Base-by-base conservation (phyloP, 2,797 vertebrate genomes). In the Siniperca obscura region DNA sequence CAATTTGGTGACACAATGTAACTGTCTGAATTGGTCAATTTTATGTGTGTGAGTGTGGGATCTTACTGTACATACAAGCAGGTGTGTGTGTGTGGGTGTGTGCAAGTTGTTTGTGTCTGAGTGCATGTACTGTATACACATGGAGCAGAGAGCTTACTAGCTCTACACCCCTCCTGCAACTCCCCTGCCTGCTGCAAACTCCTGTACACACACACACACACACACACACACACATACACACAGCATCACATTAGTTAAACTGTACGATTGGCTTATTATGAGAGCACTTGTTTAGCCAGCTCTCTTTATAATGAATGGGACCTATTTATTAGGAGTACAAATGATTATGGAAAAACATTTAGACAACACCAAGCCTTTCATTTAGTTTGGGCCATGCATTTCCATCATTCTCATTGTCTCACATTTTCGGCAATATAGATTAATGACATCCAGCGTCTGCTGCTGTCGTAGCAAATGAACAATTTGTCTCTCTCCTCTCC, bases 101-200 rank as follows among this genome's bases (percentile, higher is more conserved):
- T 22, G 53, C 3, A 46, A n/a, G 55, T 70, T 80, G 22, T 55
- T 57, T 61, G 55, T 70, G 38, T 61, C 2, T 50, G 64, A 42
- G 75, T 66, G 36, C 25, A 34, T 84, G 74, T 55, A 6, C 7
- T 57, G 61, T 82, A 34, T 78, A 42, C 74, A 87, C 78, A 87
- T 88, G 80, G 68, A 76, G 76, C 88, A 87, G 78, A 76, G 72
- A 75, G 80, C 83, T 85, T 87, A 80, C 85, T 80, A 74, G 83
- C 91, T 92, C 88, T 76, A 77, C 92, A 91, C 91, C 90, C 89
- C 83, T 82, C 79, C 80, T 89, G 36, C 73, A 64, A 19, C 77
- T 80, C 25, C 64, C 40, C 83, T 87, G 53, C 78, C 71, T 78
- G 38, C 85, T 81, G 53, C 70, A 80, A 53, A 65, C 34, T 77